A percentile compares a stretch with the other conserved stretches of the same genome.
Evolutionary conservation across 2,113 vertebrate genomes (phyloP).

Genomic region (Nansenia antarctica): DNA sequence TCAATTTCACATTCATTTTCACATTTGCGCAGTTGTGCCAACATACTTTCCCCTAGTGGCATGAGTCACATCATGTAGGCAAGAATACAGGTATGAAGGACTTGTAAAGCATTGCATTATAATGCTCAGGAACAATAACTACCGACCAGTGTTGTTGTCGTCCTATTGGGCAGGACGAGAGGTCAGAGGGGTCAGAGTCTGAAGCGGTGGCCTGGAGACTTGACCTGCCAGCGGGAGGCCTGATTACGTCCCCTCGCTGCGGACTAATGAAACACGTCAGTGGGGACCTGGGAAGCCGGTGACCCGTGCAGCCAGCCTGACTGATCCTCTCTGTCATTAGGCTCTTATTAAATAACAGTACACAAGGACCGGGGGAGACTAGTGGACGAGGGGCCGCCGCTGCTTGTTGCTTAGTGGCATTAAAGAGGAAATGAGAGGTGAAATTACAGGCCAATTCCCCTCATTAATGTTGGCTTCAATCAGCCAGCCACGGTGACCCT

Average conservation of each 20-base stretch:
- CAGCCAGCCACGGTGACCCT: constrained; percentile 60
- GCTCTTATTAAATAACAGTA: constrained; percentile 54
- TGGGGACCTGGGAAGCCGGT: constrained; percentile 39
- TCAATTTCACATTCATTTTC: too few relatives aligned
- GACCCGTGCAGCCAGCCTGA: constrained; percentile 49
- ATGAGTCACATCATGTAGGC: too few relatives aligned
- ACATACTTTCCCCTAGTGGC: too few relatives aligned
- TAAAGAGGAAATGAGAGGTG: constrained; percentile 62
- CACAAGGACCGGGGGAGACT: constrained; percentile 32
- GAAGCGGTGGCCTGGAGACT: constrained; percentile 46
- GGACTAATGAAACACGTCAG: constrained; percentile 64
- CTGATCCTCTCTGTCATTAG: constrained; percentile 49
- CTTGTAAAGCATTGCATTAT: background rate
- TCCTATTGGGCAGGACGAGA: constrained; percentile 47
- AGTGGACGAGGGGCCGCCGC: constrained; percentile 21
- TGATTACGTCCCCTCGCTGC: constrained; percentile 49
- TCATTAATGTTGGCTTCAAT: constrained; percentile 64
- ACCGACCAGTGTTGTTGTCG: constrained; percentile 56
- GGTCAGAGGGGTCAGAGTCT: constrained; percentile 60
- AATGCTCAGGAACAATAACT: constrained; percentile 33
- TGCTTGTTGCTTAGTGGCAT: constrained; percentile 57
- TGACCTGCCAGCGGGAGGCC: constrained; percentile 50
- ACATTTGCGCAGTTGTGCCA: too few relatives aligned
- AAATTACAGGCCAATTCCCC: constrained; percentile 62
- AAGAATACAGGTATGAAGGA: too few relatives aligned